Percentiles rank a stretch among this genome's conserved stretches.
Evolutionary conservation across 2,888 invertebrate genomes (phyloP).

Genomic region (Hemithea aestivaria): DNA sequence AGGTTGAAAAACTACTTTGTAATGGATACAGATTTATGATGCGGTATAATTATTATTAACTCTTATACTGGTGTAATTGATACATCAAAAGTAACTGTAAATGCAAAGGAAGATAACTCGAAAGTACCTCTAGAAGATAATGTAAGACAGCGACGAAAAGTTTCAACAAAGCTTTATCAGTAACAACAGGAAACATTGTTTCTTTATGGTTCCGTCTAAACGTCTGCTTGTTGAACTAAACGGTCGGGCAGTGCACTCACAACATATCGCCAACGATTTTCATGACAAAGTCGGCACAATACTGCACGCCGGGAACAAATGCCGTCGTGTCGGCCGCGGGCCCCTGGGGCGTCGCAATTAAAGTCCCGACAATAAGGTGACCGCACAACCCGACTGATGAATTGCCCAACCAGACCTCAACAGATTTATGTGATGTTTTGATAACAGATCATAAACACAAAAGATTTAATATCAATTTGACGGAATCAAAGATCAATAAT

Average conservation of each 20-base stretch:
- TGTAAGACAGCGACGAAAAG: neutral
- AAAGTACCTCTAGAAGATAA: too few species aligned
- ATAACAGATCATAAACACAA: neutral
- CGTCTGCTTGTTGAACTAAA: conserved; percentile 38
- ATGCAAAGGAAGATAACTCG: too few species aligned
- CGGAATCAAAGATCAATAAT: neutral
- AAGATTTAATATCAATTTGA: too few species aligned
- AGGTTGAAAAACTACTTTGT: conserved; percentile 24
- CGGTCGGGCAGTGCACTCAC: conserved; percentile 35
- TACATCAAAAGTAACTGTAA: too few species aligned
- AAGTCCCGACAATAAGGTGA: conserved; percentile 55
- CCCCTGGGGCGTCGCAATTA: conserved; percentile 70
- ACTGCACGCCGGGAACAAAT: conserved; percentile 55
- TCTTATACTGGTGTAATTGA: too few species aligned
- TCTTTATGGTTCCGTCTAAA: conserved; percentile 33
- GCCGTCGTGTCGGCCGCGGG: conserved; percentile 60
- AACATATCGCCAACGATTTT: conserved; percentile 55
- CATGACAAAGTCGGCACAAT: conserved; percentile 54
- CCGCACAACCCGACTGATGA: conserved; percentile 49
- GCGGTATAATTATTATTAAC: neutral
- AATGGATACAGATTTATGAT: conserved; percentile 1
- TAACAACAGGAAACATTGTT: conserved; percentile 21
- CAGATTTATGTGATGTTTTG: conserved; percentile 26
- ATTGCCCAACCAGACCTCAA: conserved; percentile 24
- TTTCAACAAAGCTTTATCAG: conserved; percentile 13